Base-by-base conservation (phyloP, 2,797 vertebrate species). In the Antrozous pallidus region DNA sequence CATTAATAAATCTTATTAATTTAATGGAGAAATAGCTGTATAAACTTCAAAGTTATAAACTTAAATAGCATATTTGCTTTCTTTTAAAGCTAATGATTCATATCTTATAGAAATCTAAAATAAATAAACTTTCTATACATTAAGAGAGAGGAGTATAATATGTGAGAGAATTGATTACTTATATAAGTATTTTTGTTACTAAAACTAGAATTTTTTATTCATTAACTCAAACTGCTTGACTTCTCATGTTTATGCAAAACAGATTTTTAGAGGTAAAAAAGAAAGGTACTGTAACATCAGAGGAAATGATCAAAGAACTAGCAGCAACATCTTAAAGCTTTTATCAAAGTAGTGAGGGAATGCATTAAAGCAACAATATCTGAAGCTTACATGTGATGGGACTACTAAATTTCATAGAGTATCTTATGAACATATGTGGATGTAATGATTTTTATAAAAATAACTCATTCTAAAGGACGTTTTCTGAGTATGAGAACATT, bases 341-440 rank as follows among this genome's bases (percentile, higher is more conserved):
- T 99, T 99, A 99, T 99, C 99, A 99, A 98, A 99, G 98, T 98
- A 99, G 99, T 99, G 98, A 99, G 98, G 98, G 99, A 99, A 99
- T 99, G 98, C 98, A 99, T 99, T 98, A 98, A 98, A 98, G 98
- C 97, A 98, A 98, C 97, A 98, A 98, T 97, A 97, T 94, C 96
- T 91, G 91, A 95, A 94, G 90, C 91, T 93, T 96, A 97, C 94
- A 96, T 98, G 97, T 98, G 97, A 97, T 82, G 91, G 92, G 94
- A 97, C 97, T 98, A 88, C 96, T 96, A 98, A 97, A 97, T 97
- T 97, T 97, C 97, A 90, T 92, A 94, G 84, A 84, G 88, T 93
- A 85, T 96, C 95, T 96, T 96, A 97, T 90, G 95, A 98, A 97
- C 95, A 96, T 40, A 97, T 96, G 96, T 96, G 96, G 82, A 94